Evolutionary conservation across 2,888 invertebrate species (phyloP), one percentile per base, ranked within the genome.

Genomic region (Augochlorella aurata): DNA sequence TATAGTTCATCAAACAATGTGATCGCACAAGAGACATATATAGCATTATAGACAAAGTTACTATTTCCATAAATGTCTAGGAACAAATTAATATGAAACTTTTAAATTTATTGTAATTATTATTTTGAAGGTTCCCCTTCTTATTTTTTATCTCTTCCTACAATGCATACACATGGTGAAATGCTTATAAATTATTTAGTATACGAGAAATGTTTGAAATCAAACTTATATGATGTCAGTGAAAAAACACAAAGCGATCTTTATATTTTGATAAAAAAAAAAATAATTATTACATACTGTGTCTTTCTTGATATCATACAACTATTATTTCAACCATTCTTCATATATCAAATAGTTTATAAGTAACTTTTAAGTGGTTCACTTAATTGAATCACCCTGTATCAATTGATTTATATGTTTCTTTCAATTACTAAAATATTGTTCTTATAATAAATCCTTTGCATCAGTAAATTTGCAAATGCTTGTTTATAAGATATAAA

Each of bases 61-160:
- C 61, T 68, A 69, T 67, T 50, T 24, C 49, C 66, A 73, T 52
- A 68, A 44, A 85, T 68, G 29, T 74, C 54, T 54, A 29, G 47
- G 52, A 58, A 45, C 21, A 54, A 76, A 70, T 49, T 69, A 18
- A 21, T 65, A 21, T 77, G 24, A 18, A 84, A 47, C 58, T 76
- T 66, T 24, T 52, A 12, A 61, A 58, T 66, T 52, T 18, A 63
- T 45, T 45, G 14, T 47, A 44, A 18, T 79, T 65, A 79, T 18
- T 77, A 75, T 74, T 76, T 61, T 18, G 74, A 67, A 85, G 50
- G 50, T 74, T 74, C 24, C 29, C 45, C 38, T 63, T 74, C 38
- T 24, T 50, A 14, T 14, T 67, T n/a, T 76, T 86, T 50, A 72
- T 44, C 18, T 81, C 58, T 66, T 69, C 16, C 50, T 83, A 75